These are phyloP conservation scores for Entelurus aequoreus DNA, from an alignment of 2,113 vertebrate species.

Conservation along the genomic window DNA sequence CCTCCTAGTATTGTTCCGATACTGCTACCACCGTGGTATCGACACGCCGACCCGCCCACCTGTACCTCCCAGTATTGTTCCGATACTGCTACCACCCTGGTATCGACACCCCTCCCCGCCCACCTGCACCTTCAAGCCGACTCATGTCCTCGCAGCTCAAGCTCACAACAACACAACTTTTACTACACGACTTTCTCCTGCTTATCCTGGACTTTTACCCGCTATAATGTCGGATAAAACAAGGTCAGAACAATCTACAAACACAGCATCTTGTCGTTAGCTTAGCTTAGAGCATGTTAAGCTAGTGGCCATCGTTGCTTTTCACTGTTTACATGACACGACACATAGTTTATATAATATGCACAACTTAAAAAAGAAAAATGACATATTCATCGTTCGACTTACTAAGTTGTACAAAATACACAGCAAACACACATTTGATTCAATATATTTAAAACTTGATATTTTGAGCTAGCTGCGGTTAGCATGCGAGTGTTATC, in stretches of 20 bases:
- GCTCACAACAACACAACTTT: neutral
- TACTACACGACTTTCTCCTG: neutral
- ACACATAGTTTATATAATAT: neutral
- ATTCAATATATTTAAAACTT: neutral
- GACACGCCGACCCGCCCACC: too few species aligned
- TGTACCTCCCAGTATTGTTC: too few species aligned
- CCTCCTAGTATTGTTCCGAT: too few species aligned
- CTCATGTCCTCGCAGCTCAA: too few species aligned
- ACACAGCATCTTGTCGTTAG: neutral
- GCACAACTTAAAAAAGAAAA: too few species aligned
- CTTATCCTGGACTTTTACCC: neutral
- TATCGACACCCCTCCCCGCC: too few species aligned
- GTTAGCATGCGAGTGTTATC: neutral
- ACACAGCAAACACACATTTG: neutral
- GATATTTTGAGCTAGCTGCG: neutral
- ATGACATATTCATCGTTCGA: too few species aligned
- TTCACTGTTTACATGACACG: neutral
- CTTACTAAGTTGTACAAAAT: neutral
- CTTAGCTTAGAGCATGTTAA: neutral
- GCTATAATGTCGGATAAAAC: slow-evolving; percentile 28
- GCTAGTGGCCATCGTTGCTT: neutral
- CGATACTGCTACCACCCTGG: too few species aligned
- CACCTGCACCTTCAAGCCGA: too few species aligned
- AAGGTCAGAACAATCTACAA: slow-evolving; percentile 28
- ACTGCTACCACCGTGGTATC: too few species aligned